Evolutionary conservation across 1,140 invertebrate genomes (phyloP).

Genomic region (Heterodera schachtii): DNA sequence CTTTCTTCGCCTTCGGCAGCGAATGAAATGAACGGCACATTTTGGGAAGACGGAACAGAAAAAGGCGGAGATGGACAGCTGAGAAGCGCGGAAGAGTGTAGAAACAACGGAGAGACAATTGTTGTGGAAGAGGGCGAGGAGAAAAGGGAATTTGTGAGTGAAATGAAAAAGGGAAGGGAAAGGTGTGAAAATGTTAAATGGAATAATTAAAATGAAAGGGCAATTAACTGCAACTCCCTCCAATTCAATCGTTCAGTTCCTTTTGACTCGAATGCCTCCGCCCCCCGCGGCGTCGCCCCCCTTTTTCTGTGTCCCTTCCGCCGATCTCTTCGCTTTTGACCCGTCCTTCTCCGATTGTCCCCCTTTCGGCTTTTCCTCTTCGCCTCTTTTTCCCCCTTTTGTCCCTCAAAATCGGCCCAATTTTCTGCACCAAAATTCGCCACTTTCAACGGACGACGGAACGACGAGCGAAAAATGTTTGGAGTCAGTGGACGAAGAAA

Average conservation of each 20-base stretch:
- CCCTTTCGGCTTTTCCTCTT: neutral
- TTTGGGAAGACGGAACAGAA: neutral
- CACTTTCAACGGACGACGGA: neutral
- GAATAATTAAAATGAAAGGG: too few relatives aligned
- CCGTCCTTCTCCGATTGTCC: neutral
- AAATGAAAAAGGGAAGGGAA: neutral
- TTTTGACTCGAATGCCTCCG: neutral
- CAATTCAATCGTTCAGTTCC: neutral
- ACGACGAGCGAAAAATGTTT: neutral
- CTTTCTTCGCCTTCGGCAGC: neutral
- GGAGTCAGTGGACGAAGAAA: neutral
- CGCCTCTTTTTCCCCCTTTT: neutral
- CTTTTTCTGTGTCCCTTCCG: neutral
- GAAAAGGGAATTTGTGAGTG: neutral
- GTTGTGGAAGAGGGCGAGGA: neutral
- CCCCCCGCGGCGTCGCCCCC: neutral
- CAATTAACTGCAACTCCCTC: too few relatives aligned
- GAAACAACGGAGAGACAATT: neutral
- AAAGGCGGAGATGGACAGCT: neutral
- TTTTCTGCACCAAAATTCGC: neutral
- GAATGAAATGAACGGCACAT: neutral
- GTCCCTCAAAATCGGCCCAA: neutral
- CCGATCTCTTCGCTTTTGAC: neutral
- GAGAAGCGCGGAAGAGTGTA: neutral
- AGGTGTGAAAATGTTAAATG: too few relatives aligned